Conservation (phyloP, 2,113 vertebrate genomes). For the Cephalophus harveyi region DNA sequence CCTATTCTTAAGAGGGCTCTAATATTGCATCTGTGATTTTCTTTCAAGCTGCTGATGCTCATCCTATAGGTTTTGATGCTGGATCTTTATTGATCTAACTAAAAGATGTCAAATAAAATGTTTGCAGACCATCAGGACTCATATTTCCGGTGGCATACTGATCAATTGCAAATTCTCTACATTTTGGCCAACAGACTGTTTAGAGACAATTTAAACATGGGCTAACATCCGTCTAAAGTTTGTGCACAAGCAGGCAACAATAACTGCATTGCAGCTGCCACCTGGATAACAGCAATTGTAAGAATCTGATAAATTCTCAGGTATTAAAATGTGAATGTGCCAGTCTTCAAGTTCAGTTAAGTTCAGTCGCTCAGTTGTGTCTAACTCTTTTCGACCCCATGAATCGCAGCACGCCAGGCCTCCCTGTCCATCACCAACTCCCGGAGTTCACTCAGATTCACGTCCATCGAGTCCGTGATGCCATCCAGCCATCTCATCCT, state of each 20-base stretch:
- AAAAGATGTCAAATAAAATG: background rate
- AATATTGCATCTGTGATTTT: background rate
- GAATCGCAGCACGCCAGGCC: no score
- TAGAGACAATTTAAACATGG: background rate
- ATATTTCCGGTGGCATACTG: background rate
- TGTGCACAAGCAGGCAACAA: background rate
- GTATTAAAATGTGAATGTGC: background rate
- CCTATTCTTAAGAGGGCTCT: background rate
- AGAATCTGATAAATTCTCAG: background rate
- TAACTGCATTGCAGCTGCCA: fast-evolving
- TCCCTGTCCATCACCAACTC: no score
- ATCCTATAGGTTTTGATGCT: background rate
- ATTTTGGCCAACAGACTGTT: background rate
- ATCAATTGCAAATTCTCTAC: background rate
- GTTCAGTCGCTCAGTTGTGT: no score
- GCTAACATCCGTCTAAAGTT: no score
- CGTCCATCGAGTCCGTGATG: no score
- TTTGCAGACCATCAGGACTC: background rate
- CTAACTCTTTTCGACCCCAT: no score
- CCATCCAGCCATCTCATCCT: no score
- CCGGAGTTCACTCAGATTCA: no score
- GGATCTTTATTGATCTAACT: background rate
- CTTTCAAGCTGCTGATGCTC: background rate
- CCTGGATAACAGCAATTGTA: background rate
- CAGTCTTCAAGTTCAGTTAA: background rate